phyloP scores from a whole-genome alignment of 2,113 vertebrate species.

The Ceyx cyanopectus region DNA sequence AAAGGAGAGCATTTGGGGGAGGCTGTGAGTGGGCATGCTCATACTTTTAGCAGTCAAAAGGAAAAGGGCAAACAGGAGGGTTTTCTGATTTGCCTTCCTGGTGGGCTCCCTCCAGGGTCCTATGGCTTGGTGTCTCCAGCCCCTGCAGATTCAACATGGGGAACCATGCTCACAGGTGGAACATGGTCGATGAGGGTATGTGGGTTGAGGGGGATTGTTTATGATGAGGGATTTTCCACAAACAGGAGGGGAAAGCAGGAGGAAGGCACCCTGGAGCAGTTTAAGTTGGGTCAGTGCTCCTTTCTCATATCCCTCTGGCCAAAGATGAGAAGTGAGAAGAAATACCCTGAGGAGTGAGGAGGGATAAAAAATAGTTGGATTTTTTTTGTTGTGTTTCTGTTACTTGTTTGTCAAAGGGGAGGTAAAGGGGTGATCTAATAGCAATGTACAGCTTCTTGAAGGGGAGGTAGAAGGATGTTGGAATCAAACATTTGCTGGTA shows the following conservation, averaged over 20 bases:
- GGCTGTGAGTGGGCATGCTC: background rate
- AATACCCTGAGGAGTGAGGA: background rate
- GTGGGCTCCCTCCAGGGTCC: background rate
- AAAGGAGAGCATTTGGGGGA: background rate
- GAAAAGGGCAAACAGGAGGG: background rate
- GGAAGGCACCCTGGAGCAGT: background rate
- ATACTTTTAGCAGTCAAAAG: background rate
- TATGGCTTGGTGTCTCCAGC: background rate
- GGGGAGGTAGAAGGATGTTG: background rate
- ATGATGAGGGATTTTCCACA: background rate
- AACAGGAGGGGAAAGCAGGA: background rate
- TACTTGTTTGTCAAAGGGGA: background rate
- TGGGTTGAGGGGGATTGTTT: background rate
- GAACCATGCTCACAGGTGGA: background rate
- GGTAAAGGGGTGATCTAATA: background rate
- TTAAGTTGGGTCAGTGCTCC: background rate
- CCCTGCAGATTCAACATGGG: background rate
- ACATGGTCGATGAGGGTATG: fast-evolving
- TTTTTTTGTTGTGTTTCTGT: background rate
- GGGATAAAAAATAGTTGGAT: background rate
- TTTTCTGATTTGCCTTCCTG: background rate
- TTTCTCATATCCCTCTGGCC: background rate
- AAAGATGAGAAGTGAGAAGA: background rate
- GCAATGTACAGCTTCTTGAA: background rate
- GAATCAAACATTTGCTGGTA: background rate